These are phyloP conservation scores for Pseudotriccus pelzelni DNA, from an alignment of 2,797 vertebrate genomes.

Conservation along the genomic window DNA sequence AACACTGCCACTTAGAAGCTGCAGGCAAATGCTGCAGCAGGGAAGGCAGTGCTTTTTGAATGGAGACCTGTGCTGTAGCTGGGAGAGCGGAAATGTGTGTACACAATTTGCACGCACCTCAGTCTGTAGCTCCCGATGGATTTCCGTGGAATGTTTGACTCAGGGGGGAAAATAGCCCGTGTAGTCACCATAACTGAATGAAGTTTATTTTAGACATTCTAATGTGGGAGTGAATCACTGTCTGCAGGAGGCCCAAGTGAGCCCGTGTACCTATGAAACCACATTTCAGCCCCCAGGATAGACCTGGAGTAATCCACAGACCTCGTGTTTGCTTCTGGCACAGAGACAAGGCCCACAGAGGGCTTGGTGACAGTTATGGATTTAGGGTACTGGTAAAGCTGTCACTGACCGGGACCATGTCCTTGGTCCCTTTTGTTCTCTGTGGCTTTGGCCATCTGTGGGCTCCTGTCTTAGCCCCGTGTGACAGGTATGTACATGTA, in stretches of 20 bases:
- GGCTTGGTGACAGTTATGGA: background rate
- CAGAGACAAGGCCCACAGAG: background rate
- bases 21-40: constrained; percentile 36
- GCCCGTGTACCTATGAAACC: background rate
- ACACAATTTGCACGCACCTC: constrained; percentile 53
- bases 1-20: constrained; percentile 75
- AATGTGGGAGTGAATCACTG: background rate
- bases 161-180: background rate
- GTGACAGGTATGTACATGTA: background rate
- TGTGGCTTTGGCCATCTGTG: background rate
- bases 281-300: background rate
- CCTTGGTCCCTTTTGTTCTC: background rate
- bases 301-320: background rate
- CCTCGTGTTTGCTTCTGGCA: background rate
- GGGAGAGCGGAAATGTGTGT: background rate
- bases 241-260: background rate
- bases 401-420: background rate
- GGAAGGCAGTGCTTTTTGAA: constrained; percentile 65
- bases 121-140: background rate
- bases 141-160: constrained; percentile 24
- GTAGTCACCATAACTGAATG: background rate
- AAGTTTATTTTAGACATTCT: background rate
- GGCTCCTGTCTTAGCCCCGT: background rate
- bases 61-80: constrained; percentile 23
- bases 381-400: background rate